Conservation (phyloP, 2,888 invertebrate genomes). For the Steromphala cineraria region DNA sequence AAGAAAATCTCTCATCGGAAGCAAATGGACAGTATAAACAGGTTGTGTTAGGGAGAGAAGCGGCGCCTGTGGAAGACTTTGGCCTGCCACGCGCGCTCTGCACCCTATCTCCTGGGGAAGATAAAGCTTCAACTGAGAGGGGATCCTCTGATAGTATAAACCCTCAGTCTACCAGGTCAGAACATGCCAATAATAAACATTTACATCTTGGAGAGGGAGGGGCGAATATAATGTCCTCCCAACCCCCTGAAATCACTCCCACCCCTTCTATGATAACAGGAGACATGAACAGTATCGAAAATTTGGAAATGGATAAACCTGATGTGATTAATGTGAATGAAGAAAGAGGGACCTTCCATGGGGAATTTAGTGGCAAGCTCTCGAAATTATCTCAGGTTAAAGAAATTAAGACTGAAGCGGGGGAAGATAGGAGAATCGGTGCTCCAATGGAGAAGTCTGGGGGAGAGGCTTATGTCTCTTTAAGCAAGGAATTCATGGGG, state of each 20-base stretch:
- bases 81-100: neutral
- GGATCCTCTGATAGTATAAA: neutral
- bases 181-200: slow-evolving; percentile 13
- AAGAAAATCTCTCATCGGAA: neutral
- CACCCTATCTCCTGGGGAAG: neutral
- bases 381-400: slow-evolving; percentile 15
- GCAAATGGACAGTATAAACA: neutral
- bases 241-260: neutral
- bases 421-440: neutral
- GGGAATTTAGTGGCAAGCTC: neutral
- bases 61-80: neutral
- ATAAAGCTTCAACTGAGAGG: neutral
- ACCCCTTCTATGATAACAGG: neutral
- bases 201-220: neutral
- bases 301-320: neutral
- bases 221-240: neutral
- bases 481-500: slow-evolving; percentile 5
- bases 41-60: neutral
- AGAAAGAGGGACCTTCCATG: slow-evolving; percentile 1
- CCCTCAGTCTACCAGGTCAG: neutral
- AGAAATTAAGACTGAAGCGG: slow-evolving; percentile 14
- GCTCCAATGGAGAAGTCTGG: neutral
- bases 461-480: neutral
- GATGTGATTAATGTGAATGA: neutral
- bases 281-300: neutral